Percentiles rank a stretch among this genome's conserved stretches.
These are phyloP conservation scores for Tubiluchus corallicola DNA, from an alignment of 2,888 invertebrate genomes.

Conservation along the genomic window DNA sequence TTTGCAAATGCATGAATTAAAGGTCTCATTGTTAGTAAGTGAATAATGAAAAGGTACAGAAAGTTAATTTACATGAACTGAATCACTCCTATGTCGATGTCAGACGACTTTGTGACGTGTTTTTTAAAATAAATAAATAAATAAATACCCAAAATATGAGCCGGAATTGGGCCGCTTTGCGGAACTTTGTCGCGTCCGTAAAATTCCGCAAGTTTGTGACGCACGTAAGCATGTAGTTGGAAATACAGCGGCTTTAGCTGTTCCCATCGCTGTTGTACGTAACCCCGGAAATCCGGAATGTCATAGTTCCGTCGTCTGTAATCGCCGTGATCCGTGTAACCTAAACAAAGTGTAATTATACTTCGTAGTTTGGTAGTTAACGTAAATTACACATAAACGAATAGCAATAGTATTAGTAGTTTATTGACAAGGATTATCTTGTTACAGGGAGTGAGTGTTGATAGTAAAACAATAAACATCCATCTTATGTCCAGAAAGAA, in stretches of 20 bases:
- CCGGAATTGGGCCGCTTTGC: constrained; percentile 23
- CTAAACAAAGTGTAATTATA: constrained; percentile 7
- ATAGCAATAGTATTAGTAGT: no score
- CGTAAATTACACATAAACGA: no score
- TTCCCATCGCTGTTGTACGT: constrained; percentile 16
- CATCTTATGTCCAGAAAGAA: no score
- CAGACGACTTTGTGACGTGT: no score
- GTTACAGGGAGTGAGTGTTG: no score
- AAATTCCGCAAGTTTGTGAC: constrained; percentile 19
- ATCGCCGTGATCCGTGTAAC: constrained; percentile 20
- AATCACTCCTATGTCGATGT: no score
- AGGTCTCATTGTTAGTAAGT: neutral
- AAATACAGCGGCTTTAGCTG: constrained; percentile 21
- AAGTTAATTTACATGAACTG: no score
- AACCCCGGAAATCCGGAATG: constrained; percentile 13
- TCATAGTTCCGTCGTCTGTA: constrained; percentile 25
- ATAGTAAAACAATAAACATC: no score
- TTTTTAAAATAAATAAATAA: neutral
- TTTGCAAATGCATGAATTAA: no score
- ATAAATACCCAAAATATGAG: constrained; percentile 22
- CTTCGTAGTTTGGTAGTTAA: no score
- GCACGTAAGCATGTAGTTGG: constrained; percentile 23
- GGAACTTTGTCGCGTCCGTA: constrained; percentile 16
- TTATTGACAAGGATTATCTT: no score
- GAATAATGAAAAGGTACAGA: constrained; percentile 4